A percentile compares a stretch with the other conserved stretches of the same genome.
These are phyloP conservation scores for Pipistrellus nathusii DNA, from an alignment of 2,797 vertebrate genomes.

Conservation along the genomic window DNA sequence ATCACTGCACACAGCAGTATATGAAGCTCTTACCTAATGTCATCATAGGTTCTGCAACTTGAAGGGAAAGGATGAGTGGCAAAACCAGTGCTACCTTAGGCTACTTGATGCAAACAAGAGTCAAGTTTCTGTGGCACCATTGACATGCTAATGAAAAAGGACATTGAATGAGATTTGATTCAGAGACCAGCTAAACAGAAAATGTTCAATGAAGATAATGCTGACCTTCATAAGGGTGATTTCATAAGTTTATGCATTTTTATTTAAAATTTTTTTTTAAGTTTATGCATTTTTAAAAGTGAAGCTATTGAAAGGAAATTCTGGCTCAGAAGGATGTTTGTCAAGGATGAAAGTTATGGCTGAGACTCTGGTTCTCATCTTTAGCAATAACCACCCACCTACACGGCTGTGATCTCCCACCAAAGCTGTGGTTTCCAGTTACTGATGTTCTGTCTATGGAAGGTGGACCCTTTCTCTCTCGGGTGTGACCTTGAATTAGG, in stretches of 20 bases:
- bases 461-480: accelerated
- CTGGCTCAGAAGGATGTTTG: neutral
- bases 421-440: neutral
- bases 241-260: neutral
- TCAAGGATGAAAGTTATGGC: neutral
- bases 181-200: neutral
- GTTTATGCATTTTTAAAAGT: neutral
- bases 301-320: neutral
- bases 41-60: neutral
- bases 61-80: neutral
- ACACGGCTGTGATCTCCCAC: neutral
- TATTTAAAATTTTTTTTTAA: neutral
- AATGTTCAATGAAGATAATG: neutral
- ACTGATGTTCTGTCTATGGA: neutral
- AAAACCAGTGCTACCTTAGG: neutral
- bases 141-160: neutral
- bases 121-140: neutral
- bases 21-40: neutral
- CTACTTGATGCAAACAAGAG: neutral
- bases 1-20: neutral
- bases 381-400: neutral
- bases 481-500: neutral
- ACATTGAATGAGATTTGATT: neutral
- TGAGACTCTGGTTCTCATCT: neutral
- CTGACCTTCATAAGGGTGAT: neutral